phyloP scores from a whole-genome alignment of 2,113 vertebrate species.

The Colinus virginianus region DNA sequence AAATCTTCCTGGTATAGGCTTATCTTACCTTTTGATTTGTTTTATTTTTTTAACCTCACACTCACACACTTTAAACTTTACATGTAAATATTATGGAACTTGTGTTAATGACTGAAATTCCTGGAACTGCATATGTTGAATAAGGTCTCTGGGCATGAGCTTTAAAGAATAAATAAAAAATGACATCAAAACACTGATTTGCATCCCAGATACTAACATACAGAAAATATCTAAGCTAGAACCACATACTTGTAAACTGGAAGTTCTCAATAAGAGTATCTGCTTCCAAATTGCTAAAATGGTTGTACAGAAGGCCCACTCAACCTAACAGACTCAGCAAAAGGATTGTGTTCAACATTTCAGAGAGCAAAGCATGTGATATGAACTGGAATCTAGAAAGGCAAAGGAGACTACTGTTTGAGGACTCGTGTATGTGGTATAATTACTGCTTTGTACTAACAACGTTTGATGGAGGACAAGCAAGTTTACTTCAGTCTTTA shows the following conservation, averaged over 20 bases:
- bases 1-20: not conserved
- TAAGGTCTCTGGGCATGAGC: not conserved
- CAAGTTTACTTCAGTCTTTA: not conserved
- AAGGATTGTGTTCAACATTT: not conserved
- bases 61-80: slow-evolving; percentile 1
- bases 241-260: not conserved
- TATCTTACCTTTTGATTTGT: not conserved
- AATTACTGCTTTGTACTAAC: not conserved
- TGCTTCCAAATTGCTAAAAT: not conserved
- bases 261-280: not conserved
- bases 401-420: not conserved
- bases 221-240: not conserved
- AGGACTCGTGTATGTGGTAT: not conserved
- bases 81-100: slow-evolving; percentile 57
- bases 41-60: not conserved
- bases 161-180: not conserved
- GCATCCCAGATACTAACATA: slow-evolving; percentile 13
- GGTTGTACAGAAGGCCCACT: not conserved
- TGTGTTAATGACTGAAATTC: slow-evolving; percentile 31
- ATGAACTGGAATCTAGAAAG: not conserved
- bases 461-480: not conserved
- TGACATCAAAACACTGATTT: slow-evolving; percentile 16
- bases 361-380: not conserved
- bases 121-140: slow-evolving; percentile 26
- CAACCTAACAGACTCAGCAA: not conserved